Base-by-base conservation (phyloP, 2,797 vertebrate genomes). In the Hyperoplus immaculatus region DNA sequence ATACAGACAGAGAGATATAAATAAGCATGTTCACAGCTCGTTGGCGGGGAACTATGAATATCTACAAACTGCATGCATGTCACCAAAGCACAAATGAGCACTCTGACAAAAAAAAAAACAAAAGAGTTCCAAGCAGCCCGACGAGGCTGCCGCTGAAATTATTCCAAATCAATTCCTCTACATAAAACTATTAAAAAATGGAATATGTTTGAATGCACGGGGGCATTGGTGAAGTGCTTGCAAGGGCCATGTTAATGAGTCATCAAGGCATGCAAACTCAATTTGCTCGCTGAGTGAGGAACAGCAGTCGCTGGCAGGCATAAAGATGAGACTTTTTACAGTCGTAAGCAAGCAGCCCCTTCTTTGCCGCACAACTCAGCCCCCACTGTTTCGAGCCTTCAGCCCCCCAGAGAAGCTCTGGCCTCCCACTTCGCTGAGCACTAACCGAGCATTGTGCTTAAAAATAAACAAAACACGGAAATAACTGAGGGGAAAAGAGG, bases 221-320 rank as follows among this genome's bases (percentile, higher is more conserved):
- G 86, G 86, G 85, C 81, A 84, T 88, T 74, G 67, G 81, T 18
- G 70, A 77, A 87, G 85, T 49, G 82, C 85, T 29, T 76, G 88
- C 86, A 88, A 76, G 86, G 83, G 82, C 84, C 83, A 82, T 77
- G 79, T 85, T 92, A 94, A 91, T 92, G 88, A 93, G 84, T 93
- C 82, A 92, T 89, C 89, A 93, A 90, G 87, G 89, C 92, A 90
- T 89, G 89, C 80, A 90, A 90, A 92, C 86, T 87, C 87, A 87
- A 92, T 93, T 91, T 91, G 85, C 89, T 93, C 84, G 87, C 81
- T 77, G 84, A 91, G 85, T 91, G 87, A 88, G 75, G 87, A 92
- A 89, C 87, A 93, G 91, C 90, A 89, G 77, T 82, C 4, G 83
- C 92, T 88, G 89, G 84, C 86, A 85, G 89, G 90, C 90, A 91